phyloP scores from a whole-genome alignment of 2,113 vertebrate genomes.

The Alethe diademata region DNA sequence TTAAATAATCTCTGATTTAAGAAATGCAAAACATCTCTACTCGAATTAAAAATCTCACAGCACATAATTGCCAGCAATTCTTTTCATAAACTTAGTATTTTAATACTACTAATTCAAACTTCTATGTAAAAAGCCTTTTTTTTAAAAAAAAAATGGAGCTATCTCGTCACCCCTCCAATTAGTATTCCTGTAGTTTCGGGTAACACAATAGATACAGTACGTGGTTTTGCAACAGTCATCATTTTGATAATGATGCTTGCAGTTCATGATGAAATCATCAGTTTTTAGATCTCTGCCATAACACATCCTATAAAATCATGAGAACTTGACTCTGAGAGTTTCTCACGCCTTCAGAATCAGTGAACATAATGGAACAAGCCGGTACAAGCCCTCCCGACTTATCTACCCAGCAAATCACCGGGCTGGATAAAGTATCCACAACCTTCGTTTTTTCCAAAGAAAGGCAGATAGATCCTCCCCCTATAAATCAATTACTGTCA shows the following conservation, averaged over 20 bases:
- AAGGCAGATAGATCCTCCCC: constrained; percentile 36
- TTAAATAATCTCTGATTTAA: constrained; percentile 10
- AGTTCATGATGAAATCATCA: constrained; percentile 82
- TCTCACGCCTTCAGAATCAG: constrained; percentile 90
- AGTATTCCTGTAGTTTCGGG: constrained; percentile 54
- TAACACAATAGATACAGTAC: constrained; percentile 68
- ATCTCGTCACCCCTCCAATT: constrained; percentile 21
- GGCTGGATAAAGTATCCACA: constrained; percentile 63
- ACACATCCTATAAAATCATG: constrained; percentile 88
- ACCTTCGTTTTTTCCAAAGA: constrained; percentile 48
- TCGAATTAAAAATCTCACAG: neutral
- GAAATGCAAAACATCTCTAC: neutral
- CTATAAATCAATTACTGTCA: constrained; percentile 20
- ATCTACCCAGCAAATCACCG: constrained; percentile 61
- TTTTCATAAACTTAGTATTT: constrained; percentile 3
- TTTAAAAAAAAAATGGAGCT: neutral
- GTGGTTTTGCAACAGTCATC: constrained; percentile 81
- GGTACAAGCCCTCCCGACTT: constrained; percentile 82
- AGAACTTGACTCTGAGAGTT: constrained; percentile 88
- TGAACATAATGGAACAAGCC: constrained; percentile 81
- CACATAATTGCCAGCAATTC: constrained; percentile 6
- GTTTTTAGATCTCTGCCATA: constrained; percentile 79
- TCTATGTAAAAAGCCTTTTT: neutral
- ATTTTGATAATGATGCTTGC: constrained; percentile 73
- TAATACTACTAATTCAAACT: neutral